A percentile compares a stretch with the other conserved stretches of the same genome.
Conservation (phyloP, 2,113 vertebrate species). For the Melospiza georgiana region DNA sequence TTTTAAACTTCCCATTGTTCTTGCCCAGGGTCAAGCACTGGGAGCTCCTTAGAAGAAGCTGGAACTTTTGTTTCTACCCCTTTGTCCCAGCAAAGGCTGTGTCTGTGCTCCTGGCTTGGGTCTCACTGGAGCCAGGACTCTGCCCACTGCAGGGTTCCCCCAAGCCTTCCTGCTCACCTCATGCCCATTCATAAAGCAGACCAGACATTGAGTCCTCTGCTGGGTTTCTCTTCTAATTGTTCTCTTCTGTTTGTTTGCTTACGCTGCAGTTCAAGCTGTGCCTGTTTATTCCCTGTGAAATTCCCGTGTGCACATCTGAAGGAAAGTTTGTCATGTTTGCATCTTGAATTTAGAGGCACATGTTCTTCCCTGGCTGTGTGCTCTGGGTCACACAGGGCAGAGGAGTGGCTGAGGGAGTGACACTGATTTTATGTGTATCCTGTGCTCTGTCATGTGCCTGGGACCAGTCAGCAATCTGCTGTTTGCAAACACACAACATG, state of each 20-base stretch:
- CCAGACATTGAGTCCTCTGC: not conserved
- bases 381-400: not conserved
- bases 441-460: not conserved
- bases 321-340: not conserved
- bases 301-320: rapidly evolving
- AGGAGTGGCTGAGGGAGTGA: not conserved
- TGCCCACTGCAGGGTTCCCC: not conserved
- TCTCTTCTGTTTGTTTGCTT: not conserved
- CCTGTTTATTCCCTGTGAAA: not conserved
- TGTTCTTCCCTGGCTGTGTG: not conserved
- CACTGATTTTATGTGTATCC: not conserved
- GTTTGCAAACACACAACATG: not conserved
- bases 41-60: not conserved
- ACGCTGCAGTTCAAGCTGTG: not conserved
- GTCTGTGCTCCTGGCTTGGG: not conserved
- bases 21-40: not conserved
- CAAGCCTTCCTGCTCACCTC: not conserved
- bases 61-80: not conserved
- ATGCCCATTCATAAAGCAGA: not conserved
- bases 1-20: not conserved
- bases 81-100: not conserved
- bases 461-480: not conserved
- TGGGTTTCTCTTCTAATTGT: not conserved
- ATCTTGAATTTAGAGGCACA: not conserved
- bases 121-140: not conserved